Base-by-base conservation (phyloP, 2,888 invertebrate species). In the Lochmaea capreae region DNA sequence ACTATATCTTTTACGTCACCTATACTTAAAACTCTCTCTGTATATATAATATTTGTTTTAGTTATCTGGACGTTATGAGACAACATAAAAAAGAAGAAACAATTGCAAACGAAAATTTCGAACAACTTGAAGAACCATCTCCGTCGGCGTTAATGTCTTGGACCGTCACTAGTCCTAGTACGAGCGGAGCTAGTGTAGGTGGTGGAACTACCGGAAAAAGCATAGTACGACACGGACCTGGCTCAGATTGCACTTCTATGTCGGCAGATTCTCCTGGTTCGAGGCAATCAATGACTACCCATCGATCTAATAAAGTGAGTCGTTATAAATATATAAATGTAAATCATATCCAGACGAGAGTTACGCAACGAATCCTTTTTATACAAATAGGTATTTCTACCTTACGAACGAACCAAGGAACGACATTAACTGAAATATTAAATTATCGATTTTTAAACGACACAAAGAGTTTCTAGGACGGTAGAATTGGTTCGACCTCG, bases 1-100 rank as follows among this genome's bases (percentile, higher is more conserved):
- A n/a, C n/a, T n/a, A n/a, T n/a, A n/a, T n/a, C n/a, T n/a, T n/a
- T n/a, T n/a, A n/a, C n/a, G n/a, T n/a, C n/a, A n/a, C n/a, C n/a
- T n/a, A n/a, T n/a, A n/a, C n/a, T n/a, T n/a, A n/a, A n/a, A n/a
- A n/a, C n/a, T n/a, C n/a, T n/a, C n/a, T n/a, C n/a, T n/a, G n/a
- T n/a, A n/a, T n/a, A n/a, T n/a, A n/a, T n/a, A n/a, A 33, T 33
- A 6, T 33, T 33, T 5, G 5, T 33, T 87, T 87, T 18, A 93
- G 94, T 85, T 93, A 93, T 80, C 88, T 91, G 0, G 95, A 95
- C 81, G 92, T 95, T 5, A 89, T 92, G 70, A 93, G 92, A 79
- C 90, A 90, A 73, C 87, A 87, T 72, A 85, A 87, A 73, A 88
- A 89, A 82, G 87, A 87, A 43, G 83, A 84, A 8, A 83, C 67